A percentile compares a stretch with the other conserved stretches of the same genome.
Evolutionary conservation across 2,797 vertebrate species (phyloP).

Genomic region (Bradypodion pumilum): DNA sequence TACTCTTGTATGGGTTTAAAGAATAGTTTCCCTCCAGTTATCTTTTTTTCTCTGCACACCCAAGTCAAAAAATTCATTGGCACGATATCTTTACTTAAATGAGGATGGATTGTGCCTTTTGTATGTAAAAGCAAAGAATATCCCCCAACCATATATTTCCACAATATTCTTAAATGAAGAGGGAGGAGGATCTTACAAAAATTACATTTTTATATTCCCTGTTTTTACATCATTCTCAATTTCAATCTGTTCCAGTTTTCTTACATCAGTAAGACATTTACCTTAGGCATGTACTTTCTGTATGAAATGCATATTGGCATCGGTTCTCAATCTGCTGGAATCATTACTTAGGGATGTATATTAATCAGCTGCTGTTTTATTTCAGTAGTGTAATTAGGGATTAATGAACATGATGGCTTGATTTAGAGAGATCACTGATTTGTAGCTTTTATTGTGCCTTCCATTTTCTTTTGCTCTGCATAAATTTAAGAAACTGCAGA

Average conservation of each 20-base stretch:
- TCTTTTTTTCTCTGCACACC: too few relatives aligned
- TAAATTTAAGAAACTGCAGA: conserved; percentile 26
- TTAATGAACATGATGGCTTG: conserved; percentile 62
- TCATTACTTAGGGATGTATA: conserved; percentile 50
- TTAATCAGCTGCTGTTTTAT: conserved; percentile 67
- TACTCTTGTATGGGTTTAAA: too few relatives aligned
- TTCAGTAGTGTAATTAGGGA: conserved; percentile 63
- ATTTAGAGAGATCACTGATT: conserved; percentile 62
- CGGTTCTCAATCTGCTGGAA: conserved; percentile 53
- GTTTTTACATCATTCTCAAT: background rate
- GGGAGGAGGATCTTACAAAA: background rate
- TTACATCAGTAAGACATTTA: conserved; percentile 14
- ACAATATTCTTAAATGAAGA: background rate
- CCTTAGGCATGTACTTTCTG: conserved; percentile 17
- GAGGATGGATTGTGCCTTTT: background rate
- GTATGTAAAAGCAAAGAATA: conserved; percentile 13
- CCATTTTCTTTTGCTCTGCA: conserved; percentile 28
- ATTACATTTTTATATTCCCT: background rate
- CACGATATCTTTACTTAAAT: background rate
- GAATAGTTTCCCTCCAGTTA: too few relatives aligned
- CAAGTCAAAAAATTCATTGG: background rate
- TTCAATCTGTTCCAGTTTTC: conserved; percentile 1
- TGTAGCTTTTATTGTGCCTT: conserved; percentile 50
- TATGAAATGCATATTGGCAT: conserved; percentile 38
- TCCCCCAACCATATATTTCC: conserved; percentile 28